A percentile compares a stretch with the other conserved stretches of the same genome.
phyloP scores from a whole-genome alignment of 2,113 vertebrate species.

The Pseudopipra pipra region DNA sequence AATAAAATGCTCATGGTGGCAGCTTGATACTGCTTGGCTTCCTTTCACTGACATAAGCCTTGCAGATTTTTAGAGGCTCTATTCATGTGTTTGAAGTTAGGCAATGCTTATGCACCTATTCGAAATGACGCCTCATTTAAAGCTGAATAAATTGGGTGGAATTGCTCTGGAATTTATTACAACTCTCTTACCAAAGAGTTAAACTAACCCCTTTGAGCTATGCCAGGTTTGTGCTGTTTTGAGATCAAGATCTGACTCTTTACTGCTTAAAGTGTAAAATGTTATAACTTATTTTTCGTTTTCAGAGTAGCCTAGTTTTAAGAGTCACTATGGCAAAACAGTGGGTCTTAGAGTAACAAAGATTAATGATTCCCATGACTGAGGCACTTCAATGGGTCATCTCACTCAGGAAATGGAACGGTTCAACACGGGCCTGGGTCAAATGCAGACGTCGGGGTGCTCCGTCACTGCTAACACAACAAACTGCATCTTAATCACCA shows the following conservation, averaged over 20 bases:
- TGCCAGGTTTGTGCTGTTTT: background rate
- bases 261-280: background rate
- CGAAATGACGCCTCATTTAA: conserved; percentile 12
- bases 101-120: background rate
- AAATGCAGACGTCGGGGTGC: fast-evolving
- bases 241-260: background rate
- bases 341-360: background rate
- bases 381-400: background rate
- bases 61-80: background rate
- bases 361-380: background rate
- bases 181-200: background rate
- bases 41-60: background rate
- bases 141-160: background rate
- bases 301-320: background rate
- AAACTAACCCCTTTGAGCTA: background rate
- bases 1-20: background rate
- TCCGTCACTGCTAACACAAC: background rate
- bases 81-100: conserved; percentile 23
- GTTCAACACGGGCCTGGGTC: background rate
- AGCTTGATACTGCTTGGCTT: background rate
- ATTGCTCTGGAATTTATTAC: conserved; percentile 31
- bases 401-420: background rate
- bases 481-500: fast-evolving
- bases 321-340: background rate
- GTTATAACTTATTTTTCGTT: background rate